A percentile compares a stretch with the other conserved stretches of the same genome.
phyloP scores from a whole-genome alignment of 2,797 vertebrate species.

The Periophthalmus magnuspinnatus region DNA sequence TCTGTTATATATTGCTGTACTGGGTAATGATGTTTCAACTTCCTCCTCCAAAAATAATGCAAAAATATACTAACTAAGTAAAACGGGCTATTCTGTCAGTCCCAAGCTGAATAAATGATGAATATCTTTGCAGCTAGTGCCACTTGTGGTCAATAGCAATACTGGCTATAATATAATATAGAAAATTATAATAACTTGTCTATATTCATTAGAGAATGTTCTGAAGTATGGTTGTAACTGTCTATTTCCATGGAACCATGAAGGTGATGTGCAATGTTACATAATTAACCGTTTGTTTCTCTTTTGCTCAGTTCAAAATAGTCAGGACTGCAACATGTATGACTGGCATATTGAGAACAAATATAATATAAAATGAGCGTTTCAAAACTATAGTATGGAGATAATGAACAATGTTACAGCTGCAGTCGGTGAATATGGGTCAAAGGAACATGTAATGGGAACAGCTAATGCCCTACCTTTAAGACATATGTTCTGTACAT shows the following conservation, averaged over 20 bases:
- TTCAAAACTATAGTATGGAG: background rate
- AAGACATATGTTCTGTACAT: constrained; percentile 1
- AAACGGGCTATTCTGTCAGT: too few relatives aligned
- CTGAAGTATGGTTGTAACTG: too few relatives aligned
- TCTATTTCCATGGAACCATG: too few relatives aligned
- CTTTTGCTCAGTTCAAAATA: background rate
- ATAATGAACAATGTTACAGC: background rate
- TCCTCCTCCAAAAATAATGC: background rate
- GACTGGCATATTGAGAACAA: background rate
- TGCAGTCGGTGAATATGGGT: background rate
- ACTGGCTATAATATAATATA: too few relatives aligned
- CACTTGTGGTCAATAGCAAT: too few relatives aligned
- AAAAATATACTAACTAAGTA: background rate
- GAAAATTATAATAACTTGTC: too few relatives aligned
- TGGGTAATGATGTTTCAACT: background rate
- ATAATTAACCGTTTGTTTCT: background rate
- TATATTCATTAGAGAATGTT: too few relatives aligned
- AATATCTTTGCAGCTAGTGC: too few relatives aligned
- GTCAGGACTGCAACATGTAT: background rate
- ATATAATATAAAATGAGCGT: too few relatives aligned
- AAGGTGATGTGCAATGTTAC: background rate
- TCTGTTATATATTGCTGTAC: too few relatives aligned
- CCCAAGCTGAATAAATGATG: too few relatives aligned
- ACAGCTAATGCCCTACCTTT: background rate
- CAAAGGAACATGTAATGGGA: constrained; percentile 5